phyloP scores from a whole-genome alignment of 2,113 vertebrate species.

The Myrmecobius fasciatus region DNA sequence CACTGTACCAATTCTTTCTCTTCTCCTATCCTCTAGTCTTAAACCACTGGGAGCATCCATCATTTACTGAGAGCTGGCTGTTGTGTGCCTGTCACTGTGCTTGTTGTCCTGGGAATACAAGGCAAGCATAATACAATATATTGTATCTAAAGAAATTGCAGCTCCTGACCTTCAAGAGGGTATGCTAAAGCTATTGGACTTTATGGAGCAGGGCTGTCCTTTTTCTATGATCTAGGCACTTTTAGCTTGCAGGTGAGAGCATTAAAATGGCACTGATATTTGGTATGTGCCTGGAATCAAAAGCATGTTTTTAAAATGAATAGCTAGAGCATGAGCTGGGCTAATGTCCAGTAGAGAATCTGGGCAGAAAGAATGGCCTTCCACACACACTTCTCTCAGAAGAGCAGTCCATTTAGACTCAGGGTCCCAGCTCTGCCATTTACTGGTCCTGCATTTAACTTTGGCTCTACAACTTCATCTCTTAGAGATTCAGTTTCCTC shows the following conservation, averaged over 20 bases:
- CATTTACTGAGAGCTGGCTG: not conserved
- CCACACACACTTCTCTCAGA: not conserved
- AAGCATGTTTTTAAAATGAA: not conserved
- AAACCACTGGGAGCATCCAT: not conserved
- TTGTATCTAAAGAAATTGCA: not conserved
- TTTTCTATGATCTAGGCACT: not conserved
- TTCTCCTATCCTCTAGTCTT: not conserved
- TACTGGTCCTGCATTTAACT: not conserved
- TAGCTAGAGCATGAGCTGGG: not conserved
- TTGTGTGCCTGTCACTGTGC: not conserved
- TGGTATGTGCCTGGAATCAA: too few species aligned
- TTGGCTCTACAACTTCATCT: not conserved
- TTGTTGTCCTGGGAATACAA: not conserved
- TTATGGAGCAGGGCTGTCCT: not conserved
- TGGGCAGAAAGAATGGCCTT: not conserved
- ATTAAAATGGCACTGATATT: not conserved
- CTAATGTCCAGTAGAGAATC: not conserved
- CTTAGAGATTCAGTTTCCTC: not conserved
- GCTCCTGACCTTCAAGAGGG: not conserved
- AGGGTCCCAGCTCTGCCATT: not conserved
- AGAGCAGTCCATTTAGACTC: not conserved
- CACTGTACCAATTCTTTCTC: not conserved
- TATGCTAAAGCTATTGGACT: not conserved
- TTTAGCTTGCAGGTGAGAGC: not conserved
- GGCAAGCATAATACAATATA: not conserved